Evolutionary conservation across 2,888 invertebrate species (phyloP).

Genomic region (Epinotia bilunana): DNA sequence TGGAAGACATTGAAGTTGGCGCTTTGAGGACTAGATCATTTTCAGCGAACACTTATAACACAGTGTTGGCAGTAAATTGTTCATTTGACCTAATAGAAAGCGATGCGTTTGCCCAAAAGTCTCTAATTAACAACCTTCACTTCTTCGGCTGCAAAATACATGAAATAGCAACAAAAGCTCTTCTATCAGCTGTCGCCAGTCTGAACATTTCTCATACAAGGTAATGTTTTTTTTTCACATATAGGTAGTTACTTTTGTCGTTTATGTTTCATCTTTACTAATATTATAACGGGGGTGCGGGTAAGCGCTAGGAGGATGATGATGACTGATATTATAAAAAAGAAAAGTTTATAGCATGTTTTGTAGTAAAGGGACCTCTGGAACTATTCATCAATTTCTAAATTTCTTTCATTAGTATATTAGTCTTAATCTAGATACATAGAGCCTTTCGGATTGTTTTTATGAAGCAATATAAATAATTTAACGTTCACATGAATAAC

Average conservation of each 20-base stretch:
- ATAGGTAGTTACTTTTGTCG: no score
- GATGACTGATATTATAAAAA: no score
- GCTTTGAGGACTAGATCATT: conserved; percentile 87
- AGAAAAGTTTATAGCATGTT: no score
- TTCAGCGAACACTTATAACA: conserved; percentile 86
- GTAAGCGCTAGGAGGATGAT: no score
- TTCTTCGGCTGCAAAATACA: conserved; percentile 85
- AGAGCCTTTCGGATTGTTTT: no score
- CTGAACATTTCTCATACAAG: conserved; percentile 87
- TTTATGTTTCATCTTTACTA: no score
- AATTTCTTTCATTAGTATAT: no score
- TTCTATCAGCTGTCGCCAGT: conserved; percentile 86
- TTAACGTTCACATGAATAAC: neutral
- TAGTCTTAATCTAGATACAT: no score
- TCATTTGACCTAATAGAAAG: conserved; percentile 84
- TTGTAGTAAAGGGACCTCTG: no score
- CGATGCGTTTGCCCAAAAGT: conserved; percentile 86
- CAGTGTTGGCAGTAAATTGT: conserved; percentile 86
- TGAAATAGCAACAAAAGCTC: conserved; percentile 83
- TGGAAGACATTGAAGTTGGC: conserved; percentile 80
- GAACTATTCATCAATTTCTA: no score
- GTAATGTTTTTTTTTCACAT: conserved; percentile 63
- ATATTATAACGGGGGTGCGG: no score
- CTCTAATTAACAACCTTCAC: conserved; percentile 85
- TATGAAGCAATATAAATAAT: neutral